Base-by-base conservation (phyloP, 2,888 invertebrate species). In the Lochmaea crataegi region DNA sequence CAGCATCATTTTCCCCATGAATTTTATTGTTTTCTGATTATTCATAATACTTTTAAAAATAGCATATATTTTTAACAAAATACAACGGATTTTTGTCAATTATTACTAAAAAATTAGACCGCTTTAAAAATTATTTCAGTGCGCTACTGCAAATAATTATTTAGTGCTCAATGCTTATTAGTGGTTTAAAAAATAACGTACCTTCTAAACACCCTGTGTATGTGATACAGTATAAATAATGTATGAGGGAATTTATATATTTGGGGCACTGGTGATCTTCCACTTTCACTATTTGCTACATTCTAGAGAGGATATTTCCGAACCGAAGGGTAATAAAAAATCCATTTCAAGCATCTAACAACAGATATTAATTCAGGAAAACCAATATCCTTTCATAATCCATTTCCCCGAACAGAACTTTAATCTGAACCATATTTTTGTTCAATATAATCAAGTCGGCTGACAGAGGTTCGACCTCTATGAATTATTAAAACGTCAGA, bases 401-500 rank as follows among this genome's bases (percentile, higher is more conserved):
- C 38, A 69, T 69, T 64, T 64, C 56, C 26, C 26, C 53, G 63
- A 53, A 26, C 51, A n/a, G 18, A 60, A 64, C 69, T 69, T 69
- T 69, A 64, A 69, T 69, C 53, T 38, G 32, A 41, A 64, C 69
- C 69, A 69, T 69, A 69, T 69, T 69, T 63, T 69, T 69, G 69
- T 64, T 64, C 69, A 69, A 51, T 64, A 69, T 64, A 69, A 63
- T 69, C 69, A 61, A 67, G 66, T 53, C n/a, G 56, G 32, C 56
- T 63, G 63, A 67, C 67, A 56, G 67, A 67, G 71, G 67, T 63
- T 42, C 61, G 67, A 72, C 66, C 71, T 67, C 67, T 63, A 72
- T 72, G 71, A 72, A 72, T 72, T 72, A 72, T 72, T 72, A 72
- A 72, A 67, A 63, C 18, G 56, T 42, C 71, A 63, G 53, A 72